Evolutionary conservation across 2,113 vertebrate genomes (phyloP), one percentile per base, ranked within the genome.

Genomic region (Orientallactaga bullata): DNA sequence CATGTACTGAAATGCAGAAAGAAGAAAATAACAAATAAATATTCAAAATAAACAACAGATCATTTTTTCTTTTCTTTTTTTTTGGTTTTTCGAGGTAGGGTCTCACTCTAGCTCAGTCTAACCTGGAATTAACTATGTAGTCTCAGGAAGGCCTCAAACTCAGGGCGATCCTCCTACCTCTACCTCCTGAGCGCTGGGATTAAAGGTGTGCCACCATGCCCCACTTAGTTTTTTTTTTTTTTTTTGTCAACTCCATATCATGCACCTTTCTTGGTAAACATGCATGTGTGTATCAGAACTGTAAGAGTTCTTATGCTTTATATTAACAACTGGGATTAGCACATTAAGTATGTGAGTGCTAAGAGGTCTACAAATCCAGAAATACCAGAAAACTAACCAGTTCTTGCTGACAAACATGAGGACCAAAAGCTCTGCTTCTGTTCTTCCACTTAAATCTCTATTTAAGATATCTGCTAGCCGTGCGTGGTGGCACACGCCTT

Each of bases 1-100:
- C 99, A 99, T 2, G 99, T 99, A 93, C 99, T 99, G 98, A 15
- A 95, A 93, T 30, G 76, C 85, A 95, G 73, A 95, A 93, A 94
- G 66, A 63, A 92, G 82, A 95, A 93, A 88, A 85, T 37, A 85
- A 85, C 95, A 71, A 95, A 80, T 8, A 88, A 85, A 77, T 17
- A 85, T 28, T 82, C 21, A 95, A 93, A 65, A 55, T 0, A 84
- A 55, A 8, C 20, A 65, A 26, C 0, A 47, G 9, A 37, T 47
- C 42, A 8, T 47, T 47, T 47, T 8, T 47, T 47, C 8, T 47
- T 47, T 47, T 8, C 8, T 47, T 47, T 47, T 47, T 5, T 47
- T 47, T 5, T 47, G 5, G 42, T 47, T 47, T 47, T 47, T 47
- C 8, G 5, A 47, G 8, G 42, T 47, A 8, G 42, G 42, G 42